phyloP scores from a whole-genome alignment of 2,113 vertebrate species.

The Arenaria interpres region DNA sequence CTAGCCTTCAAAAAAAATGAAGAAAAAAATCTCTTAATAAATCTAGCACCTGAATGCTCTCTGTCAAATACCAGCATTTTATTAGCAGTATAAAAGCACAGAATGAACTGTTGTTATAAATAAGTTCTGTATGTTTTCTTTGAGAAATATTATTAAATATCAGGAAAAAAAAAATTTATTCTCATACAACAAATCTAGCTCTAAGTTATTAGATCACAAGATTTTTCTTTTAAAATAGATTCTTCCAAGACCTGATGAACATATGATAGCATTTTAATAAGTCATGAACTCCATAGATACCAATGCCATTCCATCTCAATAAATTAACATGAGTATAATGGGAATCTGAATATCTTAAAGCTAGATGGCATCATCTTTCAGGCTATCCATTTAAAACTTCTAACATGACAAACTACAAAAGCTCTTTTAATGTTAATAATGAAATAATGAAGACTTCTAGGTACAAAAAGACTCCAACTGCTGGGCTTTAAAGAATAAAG shows the following conservation, averaged over 20 bases:
- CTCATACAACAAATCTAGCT: neutral
- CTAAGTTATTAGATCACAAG: neutral
- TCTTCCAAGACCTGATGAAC: neutral
- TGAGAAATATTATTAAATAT: neutral
- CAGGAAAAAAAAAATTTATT: fast-evolving
- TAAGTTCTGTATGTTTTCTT: neutral
- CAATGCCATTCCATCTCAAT: neutral
- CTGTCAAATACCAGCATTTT: slow-evolving; percentile 30
- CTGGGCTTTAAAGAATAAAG: neutral
- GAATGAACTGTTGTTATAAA: neutral
- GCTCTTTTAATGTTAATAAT: neutral
- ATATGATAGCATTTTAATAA: neutral
- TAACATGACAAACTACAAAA: neutral
- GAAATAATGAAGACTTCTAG: neutral
- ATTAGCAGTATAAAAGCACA: neutral
- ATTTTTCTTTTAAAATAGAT: neutral
- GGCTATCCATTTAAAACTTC: neutral
- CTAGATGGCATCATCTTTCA: neutral
- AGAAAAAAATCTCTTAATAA: neutral
- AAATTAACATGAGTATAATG: neutral
- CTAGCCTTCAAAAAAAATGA: neutral
- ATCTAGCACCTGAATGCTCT: neutral
- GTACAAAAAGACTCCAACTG: neutral
- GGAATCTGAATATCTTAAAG: neutral
- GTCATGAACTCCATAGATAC: neutral